A percentile compares a stretch with the other conserved stretches of the same genome.
Conservation (phyloP, 2,797 vertebrate species). For the Lutjanus campechanus region DNA sequence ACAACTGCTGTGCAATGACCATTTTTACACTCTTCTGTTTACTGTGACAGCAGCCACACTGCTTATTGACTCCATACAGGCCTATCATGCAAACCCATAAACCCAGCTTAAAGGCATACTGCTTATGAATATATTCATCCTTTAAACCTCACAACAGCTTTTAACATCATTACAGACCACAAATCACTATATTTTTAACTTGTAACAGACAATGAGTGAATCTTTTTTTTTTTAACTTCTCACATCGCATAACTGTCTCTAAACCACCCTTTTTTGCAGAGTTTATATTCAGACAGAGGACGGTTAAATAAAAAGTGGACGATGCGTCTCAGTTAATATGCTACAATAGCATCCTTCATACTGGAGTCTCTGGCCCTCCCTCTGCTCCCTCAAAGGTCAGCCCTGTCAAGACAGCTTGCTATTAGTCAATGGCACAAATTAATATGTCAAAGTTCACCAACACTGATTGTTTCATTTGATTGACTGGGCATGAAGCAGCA, state of each 20-base stretch:
- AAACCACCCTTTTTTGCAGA: background rate
- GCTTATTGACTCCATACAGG: background rate
- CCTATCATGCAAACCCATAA: background rate
- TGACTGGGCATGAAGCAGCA: background rate
- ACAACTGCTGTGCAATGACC: background rate
- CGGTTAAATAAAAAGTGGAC: background rate
- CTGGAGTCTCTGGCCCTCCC: background rate
- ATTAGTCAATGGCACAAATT: background rate
- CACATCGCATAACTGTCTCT: background rate
- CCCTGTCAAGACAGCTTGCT: background rate
- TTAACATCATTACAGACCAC: too few species aligned
- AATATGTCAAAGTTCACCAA: background rate
- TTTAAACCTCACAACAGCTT: too few species aligned
- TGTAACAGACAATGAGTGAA: too few species aligned
- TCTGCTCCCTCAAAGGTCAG: conserved; percentile 9
- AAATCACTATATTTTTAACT: too few species aligned
- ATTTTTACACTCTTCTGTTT: background rate
- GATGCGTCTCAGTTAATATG: background rate
- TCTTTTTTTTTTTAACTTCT: background rate
- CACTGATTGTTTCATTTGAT: background rate
- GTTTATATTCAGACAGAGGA: background rate
- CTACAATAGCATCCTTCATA: background rate
- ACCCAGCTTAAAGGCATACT: background rate
- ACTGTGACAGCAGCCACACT: too few species aligned
- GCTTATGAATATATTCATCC: too few species aligned